Percentiles rank a stretch among this genome's conserved stretches.
Evolutionary conservation across 2,888 invertebrate species (phyloP).

Genomic region (Pseudococcus longispinus): DNA sequence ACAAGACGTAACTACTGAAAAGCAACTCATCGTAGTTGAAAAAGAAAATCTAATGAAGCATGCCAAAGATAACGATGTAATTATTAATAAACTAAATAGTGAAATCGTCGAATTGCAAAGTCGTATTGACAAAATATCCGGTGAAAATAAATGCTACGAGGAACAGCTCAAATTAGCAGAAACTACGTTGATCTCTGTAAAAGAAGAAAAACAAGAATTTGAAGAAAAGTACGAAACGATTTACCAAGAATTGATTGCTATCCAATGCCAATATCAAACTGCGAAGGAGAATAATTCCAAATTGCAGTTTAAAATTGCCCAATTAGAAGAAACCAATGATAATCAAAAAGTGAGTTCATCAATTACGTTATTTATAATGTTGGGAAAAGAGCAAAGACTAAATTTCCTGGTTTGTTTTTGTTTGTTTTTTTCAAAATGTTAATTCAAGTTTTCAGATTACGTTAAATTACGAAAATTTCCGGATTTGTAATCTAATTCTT

Average conservation of each 20-base stretch:
- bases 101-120: slow-evolving; percentile 58
- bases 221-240: background rate
- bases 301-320: background rate
- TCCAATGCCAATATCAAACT: background rate
- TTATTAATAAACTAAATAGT: slow-evolving; percentile 49
- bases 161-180: background rate
- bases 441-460: too few species aligned
- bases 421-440: too few species aligned
- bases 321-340: background rate
- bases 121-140: slow-evolving; percentile 8
- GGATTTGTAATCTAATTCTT: background rate
- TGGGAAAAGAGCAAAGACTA: too few species aligned
- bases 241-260: background rate
- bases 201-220: background rate
- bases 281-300: background rate
- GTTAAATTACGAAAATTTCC: too few species aligned
- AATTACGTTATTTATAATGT: background rate
- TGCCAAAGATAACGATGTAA: background rate
- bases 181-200: background rate
- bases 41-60: background rate
- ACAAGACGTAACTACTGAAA: background rate
- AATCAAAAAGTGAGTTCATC: background rate
- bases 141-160: slow-evolving; percentile 17
- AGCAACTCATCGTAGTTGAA: background rate
- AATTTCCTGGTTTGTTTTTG: too few species aligned